Base-by-base conservation (phyloP, 35 echinoderm and acorn worm genomes). In the Apostichopus californicus region DNA sequence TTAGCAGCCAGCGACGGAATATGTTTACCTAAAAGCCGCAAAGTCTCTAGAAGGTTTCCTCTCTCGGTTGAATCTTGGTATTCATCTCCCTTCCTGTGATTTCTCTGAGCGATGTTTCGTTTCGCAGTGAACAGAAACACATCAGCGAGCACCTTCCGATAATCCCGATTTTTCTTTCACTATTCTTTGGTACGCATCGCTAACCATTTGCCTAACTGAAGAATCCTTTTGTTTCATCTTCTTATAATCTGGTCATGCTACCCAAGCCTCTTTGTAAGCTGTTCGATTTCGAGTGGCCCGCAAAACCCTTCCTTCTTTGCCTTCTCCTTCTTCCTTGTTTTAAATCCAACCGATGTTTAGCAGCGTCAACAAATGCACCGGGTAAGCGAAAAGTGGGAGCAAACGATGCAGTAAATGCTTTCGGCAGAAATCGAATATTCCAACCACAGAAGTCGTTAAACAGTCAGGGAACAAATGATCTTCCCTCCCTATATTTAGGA, bases 141-240 rank as follows among this genome's bases (percentile, higher is more conserved):
- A 46, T 46, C 34, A 46, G 34, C 34, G 34, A 46, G 34, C 18
- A 70, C 79, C 57, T 94, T 94, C 17, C 90, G 90, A 71, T 90
- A 91, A 24, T 94, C 73, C 17, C 87, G 55, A 81, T 94, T 94
- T 70, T 81, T 24, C 24, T 81, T 20, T 59, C 34, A 46, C 34
- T 46, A 46, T 9, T 80, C 20, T 80, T 21, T 52, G 78, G 78
- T 79, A 79, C 12, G 85, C 85, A 11, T 87, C 53, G 56, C 84
- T 60, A 9, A 87, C 60, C 84, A 87, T 87, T 87, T 56, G 14
- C 84, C 26, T 8, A 58, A 87, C 84, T 0, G 58, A 87, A 9
- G 57, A 87, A 21, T 87, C 85, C n/a, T 87, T 87, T n/a, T 87
- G 85, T 57, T 57, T 87, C 85, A 87, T 87, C 85, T 87, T 61